Conservation (phyloP, 2,888 invertebrate species). For the Xanthorhoe designata region DNA sequence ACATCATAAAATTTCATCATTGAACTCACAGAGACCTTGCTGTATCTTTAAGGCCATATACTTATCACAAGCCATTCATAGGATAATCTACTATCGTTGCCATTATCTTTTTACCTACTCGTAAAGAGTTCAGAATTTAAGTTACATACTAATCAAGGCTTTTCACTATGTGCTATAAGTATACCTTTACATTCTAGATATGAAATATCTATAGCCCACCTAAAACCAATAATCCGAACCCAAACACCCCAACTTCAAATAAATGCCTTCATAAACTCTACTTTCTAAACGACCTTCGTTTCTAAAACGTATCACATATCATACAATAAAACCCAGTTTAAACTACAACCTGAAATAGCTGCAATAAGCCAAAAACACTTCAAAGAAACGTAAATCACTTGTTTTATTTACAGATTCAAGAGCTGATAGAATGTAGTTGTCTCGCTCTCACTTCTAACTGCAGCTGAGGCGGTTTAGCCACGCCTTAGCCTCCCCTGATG, state of each 20-base stretch:
- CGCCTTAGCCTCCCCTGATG: slow-evolving; percentile 67
- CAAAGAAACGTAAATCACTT: slow-evolving; percentile 51
- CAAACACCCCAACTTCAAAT: slow-evolving; percentile 20
- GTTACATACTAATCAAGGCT: neutral
- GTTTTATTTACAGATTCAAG: slow-evolving; percentile 59
- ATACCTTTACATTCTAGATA: neutral
- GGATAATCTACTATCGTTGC: neutral
- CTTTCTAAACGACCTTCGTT: slow-evolving; percentile 28
- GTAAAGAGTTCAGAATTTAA: neutral
- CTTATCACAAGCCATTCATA: neutral
- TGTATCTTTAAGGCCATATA: neutral
- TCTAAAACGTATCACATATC: slow-evolving; percentile 34
- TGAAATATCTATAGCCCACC: slow-evolving; percentile 9
- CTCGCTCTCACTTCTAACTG: slow-evolving; percentile 53
- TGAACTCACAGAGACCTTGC: too few species aligned
- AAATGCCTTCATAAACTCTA: slow-evolving; percentile 25
- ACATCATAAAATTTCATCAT: too few species aligned
- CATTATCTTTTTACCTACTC: neutral
- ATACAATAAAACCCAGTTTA: slow-evolving; percentile 39
- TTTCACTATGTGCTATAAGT: neutral
- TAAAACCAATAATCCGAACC: slow-evolving; percentile 11
- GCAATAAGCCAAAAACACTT: slow-evolving; percentile 49
- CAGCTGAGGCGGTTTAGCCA: slow-evolving; percentile 66
- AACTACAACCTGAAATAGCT: slow-evolving; percentile 47
- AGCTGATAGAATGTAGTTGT: slow-evolving; percentile 47